phyloP scores from a whole-genome alignment of 2,888 invertebrate genomes.

The Macrophya alboannulata region DNA sequence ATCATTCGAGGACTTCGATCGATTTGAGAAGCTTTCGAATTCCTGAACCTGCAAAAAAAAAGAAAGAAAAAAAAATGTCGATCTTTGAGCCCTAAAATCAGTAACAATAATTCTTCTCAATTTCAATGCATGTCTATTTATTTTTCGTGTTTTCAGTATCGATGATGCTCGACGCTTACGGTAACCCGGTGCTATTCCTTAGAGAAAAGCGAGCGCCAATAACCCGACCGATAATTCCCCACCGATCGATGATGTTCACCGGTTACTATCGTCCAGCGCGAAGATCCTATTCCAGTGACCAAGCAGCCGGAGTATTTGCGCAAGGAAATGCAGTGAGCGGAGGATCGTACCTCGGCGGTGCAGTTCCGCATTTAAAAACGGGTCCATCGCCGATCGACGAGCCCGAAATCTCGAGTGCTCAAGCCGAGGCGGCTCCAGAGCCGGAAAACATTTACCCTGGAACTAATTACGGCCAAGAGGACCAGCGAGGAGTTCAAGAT shows the following conservation, averaged over 20 bases:
- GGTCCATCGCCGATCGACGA: conserved; percentile 71
- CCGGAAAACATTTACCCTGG: conserved; percentile 44
- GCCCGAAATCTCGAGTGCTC: conserved; percentile 72
- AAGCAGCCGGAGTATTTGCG: conserved; percentile 73
- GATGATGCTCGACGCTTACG: conserved; percentile 68
- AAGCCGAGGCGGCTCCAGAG: conserved; percentile 72
- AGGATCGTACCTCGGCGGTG: conserved; percentile 69
- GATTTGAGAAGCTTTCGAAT: too few relatives aligned
- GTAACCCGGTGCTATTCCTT: conserved; percentile 68
- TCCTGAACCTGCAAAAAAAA: background rate
- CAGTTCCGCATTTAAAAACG: conserved; percentile 66
- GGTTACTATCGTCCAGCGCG: conserved; percentile 74
- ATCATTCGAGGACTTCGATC: too few relatives aligned
- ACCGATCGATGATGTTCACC: conserved; percentile 76
- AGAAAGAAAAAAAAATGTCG: too few relatives aligned
- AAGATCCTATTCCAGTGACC: conserved; percentile 65
- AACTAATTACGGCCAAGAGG: conserved; percentile 52
- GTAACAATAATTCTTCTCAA: background rate
- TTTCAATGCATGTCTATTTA: background rate
- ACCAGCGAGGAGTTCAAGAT: conserved; percentile 58
- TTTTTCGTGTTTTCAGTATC: conserved; percentile 63
- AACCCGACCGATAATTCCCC: conserved; percentile 66
- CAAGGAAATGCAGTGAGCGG: conserved; percentile 76
- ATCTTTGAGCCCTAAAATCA: background rate
- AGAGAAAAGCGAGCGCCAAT: conserved; percentile 69